Evolutionary conservation across 2,113 vertebrate species (phyloP).

Genomic region (Callithrix jacchus): DNA sequence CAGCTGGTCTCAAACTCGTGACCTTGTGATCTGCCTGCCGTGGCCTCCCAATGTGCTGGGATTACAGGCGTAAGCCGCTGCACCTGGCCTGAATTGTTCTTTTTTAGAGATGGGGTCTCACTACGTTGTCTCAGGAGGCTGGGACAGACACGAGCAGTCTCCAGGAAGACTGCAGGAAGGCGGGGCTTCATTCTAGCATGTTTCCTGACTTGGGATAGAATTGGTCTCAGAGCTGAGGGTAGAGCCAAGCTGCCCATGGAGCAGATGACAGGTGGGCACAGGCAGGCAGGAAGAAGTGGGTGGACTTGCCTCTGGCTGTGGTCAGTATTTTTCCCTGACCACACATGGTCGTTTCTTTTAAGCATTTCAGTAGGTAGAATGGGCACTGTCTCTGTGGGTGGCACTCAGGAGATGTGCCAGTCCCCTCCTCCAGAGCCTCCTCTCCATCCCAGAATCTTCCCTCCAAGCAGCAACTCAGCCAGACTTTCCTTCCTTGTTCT

Average conservation of each 20-base stretch:
- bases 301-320: background rate
- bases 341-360: background rate
- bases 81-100: no score
- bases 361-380: background rate
- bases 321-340: background rate
- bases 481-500: background rate
- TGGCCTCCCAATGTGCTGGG: no score
- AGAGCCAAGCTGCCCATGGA: background rate
- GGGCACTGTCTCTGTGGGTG: background rate
- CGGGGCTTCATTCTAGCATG: background rate
- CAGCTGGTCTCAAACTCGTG: no score
- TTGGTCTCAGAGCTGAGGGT: background rate
- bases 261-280: no score
- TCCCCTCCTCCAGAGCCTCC: background rate
- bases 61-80: no score
- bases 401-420: background rate
- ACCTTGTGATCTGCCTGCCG: no score
- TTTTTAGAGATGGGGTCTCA: no score
- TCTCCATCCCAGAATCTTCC: background rate
- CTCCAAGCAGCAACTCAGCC: background rate
- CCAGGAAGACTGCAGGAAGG: background rate
- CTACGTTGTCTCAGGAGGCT: no score
- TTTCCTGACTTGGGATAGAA: background rate
- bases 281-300: background rate
- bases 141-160: rapidly evolving